phyloP scores from a whole-genome alignment of 1,140 invertebrate species.

The Venturia canescens region DNA sequence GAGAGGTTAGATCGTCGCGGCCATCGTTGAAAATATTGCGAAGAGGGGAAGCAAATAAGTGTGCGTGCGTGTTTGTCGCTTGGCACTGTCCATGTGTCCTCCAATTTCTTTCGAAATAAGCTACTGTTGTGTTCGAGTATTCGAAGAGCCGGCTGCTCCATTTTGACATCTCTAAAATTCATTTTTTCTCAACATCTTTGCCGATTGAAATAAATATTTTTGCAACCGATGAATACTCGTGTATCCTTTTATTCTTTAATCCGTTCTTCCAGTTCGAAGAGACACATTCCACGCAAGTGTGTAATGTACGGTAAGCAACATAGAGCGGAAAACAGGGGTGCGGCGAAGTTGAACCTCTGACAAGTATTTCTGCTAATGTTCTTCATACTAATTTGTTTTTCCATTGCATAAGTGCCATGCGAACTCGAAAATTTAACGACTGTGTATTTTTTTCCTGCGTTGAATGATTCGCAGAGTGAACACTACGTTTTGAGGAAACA shows the following conservation, averaged over 20 bases:
- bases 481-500: neutral
- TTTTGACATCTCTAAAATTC: neutral
- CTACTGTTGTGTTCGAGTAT: neutral
- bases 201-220: neutral
- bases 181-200: neutral
- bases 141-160: neutral
- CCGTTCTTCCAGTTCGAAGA: neutral
- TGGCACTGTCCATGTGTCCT: constrained; percentile 12
- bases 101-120: neutral
- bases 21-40: neutral
- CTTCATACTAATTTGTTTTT: neutral
- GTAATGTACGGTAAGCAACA: neutral
- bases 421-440: neutral
- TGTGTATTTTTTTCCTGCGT: too few relatives aligned
- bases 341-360: neutral
- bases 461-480: too few relatives aligned
- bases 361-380: neutral
- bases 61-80: neutral
- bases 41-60: neutral
- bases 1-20: constrained; percentile 12
- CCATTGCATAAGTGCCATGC: neutral
- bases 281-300: constrained; percentile 8
- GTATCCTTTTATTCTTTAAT: neutral
- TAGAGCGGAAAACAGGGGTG: constrained; percentile 21
- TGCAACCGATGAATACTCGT: neutral